Conservation (phyloP, 2,888 invertebrate genomes). For the Ormyrus labotus region DNA sequence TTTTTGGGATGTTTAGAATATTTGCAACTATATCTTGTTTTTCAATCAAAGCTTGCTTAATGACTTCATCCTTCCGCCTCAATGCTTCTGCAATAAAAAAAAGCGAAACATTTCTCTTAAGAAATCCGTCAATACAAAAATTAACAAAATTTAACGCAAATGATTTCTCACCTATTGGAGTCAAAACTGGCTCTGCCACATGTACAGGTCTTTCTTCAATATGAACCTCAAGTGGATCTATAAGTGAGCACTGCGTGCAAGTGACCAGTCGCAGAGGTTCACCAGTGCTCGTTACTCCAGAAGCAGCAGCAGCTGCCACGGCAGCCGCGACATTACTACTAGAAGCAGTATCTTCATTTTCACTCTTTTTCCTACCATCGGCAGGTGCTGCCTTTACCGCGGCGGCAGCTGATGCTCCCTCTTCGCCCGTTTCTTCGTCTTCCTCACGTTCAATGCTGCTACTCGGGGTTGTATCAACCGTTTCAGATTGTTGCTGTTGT, state of each 20-base stretch:
- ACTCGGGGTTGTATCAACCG: background rate
- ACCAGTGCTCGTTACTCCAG: conserved; percentile 42
- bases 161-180: conserved; percentile 82
- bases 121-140: background rate
- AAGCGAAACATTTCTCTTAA: background rate
- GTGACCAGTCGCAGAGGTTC: conserved; percentile 79
- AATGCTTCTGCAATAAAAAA: conserved; percentile 80
- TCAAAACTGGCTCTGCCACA: conserved; percentile 86
- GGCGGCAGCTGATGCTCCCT: background rate
- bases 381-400: conserved; percentile 20
- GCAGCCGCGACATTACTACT: conserved; percentile 4
- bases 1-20: conserved; percentile 84
- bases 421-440: conserved; percentile 15
- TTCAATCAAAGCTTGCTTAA: conserved; percentile 83
- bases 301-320: conserved; percentile 18
- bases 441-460: background rate
- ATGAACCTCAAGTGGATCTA: conserved; percentile 85
- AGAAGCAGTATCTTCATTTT: conserved; percentile 50
- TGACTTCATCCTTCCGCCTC: conserved; percentile 83
- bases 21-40: conserved; percentile 87
- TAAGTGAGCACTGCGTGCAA: conserved; percentile 79
- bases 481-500: conserved; percentile 25
- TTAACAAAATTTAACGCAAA: background rate
- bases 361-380: conserved; percentile 48
- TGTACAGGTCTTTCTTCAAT: conserved; percentile 85